Evolutionary conservation across 2,797 vertebrate species (phyloP), one percentile per base, ranked within the genome.

Genomic region (Hozukius guyotensis): DNA sequence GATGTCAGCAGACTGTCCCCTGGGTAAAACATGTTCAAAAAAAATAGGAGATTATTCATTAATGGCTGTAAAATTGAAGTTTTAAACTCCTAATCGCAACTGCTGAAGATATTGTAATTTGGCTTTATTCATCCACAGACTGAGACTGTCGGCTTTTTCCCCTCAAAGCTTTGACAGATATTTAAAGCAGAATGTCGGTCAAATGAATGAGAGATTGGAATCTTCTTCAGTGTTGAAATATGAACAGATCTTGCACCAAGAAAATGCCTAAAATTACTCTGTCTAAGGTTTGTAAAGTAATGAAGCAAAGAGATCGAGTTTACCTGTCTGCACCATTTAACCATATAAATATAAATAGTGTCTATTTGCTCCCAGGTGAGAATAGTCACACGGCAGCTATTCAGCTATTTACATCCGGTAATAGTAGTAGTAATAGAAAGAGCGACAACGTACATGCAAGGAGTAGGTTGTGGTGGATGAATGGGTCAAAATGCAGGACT

Each of bases 1-100:
- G 22, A 53, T 72, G 78, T 69, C 66, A 76, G 80, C n/a, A 75
- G 32, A 53, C 61, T 25, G 52, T 73, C 22, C 32, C 36, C 38
- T 65, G 5, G 32, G 57, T 75, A 18, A 42, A 70, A 38, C n/a
- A 24, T 6, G 20, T 29, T 53, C 18, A 0, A n/a, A 34, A 57
- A 72, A 77, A 71, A 74, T 16, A 63, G 55, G 14, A 38, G 18
- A 64, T 11, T 24, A 34, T 59, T 67, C 14, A 66, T 62, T 52
- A 14, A 29, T 68, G 22, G 5, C n/a, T 38, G 11, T 36, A 27
- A 60, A 69, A 31, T 11, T 36, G 0, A 27, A 10, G 55, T 24
- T 72, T 67, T 62, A 53, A 61, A 70, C 25, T 60, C 5, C 16
- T 34, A 2, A 60, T 22, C 2, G 2, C n/a, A 77, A 65, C 20